Evolutionary conservation across 2,888 invertebrate genomes (phyloP).

Genomic region (Leptinotarsa tumamoca): DNA sequence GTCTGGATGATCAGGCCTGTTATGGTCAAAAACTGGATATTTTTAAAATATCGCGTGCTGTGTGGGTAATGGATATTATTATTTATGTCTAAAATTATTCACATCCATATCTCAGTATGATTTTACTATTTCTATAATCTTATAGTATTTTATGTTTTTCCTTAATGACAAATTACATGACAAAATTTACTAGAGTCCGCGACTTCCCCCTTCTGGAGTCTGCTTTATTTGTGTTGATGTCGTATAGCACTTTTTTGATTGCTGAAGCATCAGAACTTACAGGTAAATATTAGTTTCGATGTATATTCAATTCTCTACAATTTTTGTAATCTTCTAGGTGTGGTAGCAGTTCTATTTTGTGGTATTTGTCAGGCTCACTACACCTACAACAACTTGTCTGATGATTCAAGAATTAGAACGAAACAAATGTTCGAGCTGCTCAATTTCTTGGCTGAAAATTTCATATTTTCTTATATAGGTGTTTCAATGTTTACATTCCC

Average conservation of each 20-base stretch:
- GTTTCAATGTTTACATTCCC: conserved; percentile 99
- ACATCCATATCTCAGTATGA: not conserved
- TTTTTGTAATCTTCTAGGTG: conserved; percentile 71
- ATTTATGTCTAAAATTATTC: not conserved
- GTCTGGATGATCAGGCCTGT: no score
- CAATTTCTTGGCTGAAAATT: conserved; percentile 97
- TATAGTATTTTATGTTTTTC: conserved; percentile 27
- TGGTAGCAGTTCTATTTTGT: conserved; percentile 97
- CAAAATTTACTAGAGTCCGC: conserved; percentile 93
- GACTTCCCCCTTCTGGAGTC: conserved; percentile 97
- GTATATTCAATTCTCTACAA: not conserved
- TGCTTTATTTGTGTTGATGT: conserved; percentile 96
- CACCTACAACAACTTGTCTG: conserved; percentile 95
- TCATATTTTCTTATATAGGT: conserved; percentile 98
- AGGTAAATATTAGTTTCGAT: conserved; percentile 70
- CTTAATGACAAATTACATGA: conserved; percentile 67
- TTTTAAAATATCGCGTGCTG: no score
- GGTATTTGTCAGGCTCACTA: conserved; percentile 99
- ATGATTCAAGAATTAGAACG: conserved; percentile 86
- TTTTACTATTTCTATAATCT: not conserved
- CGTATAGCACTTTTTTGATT: conserved; percentile 96
- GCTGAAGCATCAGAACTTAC: conserved; percentile 97
- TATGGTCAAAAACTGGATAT: no score
- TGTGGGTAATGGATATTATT: no score
- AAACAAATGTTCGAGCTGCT: conserved; percentile 94